phyloP scores from a whole-genome alignment of 1,140 invertebrate genomes.

The Micrasema minimum region DNA sequence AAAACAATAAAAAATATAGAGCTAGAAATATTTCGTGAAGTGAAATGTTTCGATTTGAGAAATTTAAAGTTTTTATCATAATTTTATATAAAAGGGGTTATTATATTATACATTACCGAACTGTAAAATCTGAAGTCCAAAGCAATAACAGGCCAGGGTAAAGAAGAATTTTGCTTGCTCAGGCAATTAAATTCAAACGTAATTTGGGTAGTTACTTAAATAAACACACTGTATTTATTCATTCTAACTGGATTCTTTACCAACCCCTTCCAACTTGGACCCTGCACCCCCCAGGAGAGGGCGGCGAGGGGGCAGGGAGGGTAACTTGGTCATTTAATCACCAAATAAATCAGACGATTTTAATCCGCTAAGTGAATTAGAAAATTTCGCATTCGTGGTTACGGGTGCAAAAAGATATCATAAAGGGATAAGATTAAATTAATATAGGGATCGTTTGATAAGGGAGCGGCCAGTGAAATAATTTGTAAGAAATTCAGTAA shows the following conservation, averaged over 20 bases:
- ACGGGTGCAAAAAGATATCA: conserved; percentile 1
- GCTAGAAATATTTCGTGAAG: too few species aligned
- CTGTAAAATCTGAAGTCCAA: conserved; percentile 24
- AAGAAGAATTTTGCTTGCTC: conserved; percentile 45
- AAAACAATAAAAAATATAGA: too few species aligned
- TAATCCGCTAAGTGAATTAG: conserved; percentile 55
- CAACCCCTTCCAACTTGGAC: too few species aligned
- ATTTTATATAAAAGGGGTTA: too few species aligned
- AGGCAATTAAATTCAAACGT: conserved; percentile 52
- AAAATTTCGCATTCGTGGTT: conserved; percentile 48
- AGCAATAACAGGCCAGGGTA: conserved; percentile 29
- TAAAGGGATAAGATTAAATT: background rate
- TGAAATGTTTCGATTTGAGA: too few species aligned
- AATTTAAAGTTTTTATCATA: too few species aligned
- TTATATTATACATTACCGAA: too few species aligned
- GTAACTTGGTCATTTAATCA: conserved; percentile 50
- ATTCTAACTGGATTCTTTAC: conserved; percentile 42
- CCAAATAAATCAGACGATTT: conserved; percentile 54
- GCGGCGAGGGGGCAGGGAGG: background rate
- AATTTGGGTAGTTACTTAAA: conserved; percentile 47
- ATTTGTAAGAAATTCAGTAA: too few species aligned
- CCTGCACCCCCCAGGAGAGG: conserved; percentile 2
- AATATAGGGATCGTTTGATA: background rate
- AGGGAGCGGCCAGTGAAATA: too few species aligned
- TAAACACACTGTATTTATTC: conserved; percentile 49